These are phyloP conservation scores for Eilema griseolum DNA, from an alignment of 2,888 invertebrate species.

Conservation along the genomic window DNA sequence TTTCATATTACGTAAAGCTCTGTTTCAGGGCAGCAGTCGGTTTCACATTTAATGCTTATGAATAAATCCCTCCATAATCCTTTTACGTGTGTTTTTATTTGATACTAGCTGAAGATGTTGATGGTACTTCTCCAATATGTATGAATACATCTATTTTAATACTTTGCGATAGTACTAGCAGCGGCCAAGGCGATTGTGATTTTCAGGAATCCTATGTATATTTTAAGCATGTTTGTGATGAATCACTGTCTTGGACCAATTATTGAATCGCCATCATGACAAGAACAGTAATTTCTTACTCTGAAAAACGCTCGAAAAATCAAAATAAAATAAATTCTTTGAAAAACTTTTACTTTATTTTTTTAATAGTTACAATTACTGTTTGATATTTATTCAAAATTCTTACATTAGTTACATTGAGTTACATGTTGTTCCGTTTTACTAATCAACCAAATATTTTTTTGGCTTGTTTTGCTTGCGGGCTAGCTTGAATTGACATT, in stretches of 20 bases:
- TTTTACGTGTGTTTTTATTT: background rate
- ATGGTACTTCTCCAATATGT: no score
- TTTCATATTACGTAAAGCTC: background rate
- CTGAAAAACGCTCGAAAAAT: background rate
- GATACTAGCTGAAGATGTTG: background rate
- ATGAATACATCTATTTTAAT: no score
- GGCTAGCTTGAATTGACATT: conserved; percentile 16
- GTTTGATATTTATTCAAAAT: background rate
- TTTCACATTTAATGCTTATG: background rate
- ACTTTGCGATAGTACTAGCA: no score
- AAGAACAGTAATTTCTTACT: background rate
- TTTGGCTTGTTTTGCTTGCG: conserved; percentile 4
- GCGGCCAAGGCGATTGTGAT: no score
- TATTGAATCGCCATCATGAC: no score
- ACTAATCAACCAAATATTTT: conserved; percentile 7
- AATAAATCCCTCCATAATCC: background rate
- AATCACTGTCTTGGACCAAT: no score
- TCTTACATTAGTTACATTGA: conserved; percentile 3
- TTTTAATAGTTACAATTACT: conserved; percentile 10
- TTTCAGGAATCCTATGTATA: no score
- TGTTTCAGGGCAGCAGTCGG: no score
- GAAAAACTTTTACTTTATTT: conserved; percentile 15
- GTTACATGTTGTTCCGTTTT: background rate
- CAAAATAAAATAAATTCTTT: background rate
- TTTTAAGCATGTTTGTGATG: no score